A percentile compares a stretch with the other conserved stretches of the same genome.
These are phyloP conservation scores for Caenorhabditis japonica DNA, from an alignment of 2,888 invertebrate species.

Conservation along the genomic window DNA sequence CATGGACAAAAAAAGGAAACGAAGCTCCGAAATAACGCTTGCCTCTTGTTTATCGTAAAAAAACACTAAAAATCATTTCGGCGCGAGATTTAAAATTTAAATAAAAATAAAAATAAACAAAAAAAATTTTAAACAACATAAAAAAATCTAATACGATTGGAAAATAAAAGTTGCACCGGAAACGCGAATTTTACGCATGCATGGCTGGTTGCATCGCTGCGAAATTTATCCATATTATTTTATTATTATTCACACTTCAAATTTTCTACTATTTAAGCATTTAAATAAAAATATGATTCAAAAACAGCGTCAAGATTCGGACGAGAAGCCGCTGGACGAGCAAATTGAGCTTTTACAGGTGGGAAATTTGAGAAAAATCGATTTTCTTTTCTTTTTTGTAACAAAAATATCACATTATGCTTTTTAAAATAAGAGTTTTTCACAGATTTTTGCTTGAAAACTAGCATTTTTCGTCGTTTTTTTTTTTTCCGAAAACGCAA, in stretches of 20 bases:
- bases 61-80: background rate
- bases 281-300: conserved; percentile 14
- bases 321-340: conserved; percentile 42
- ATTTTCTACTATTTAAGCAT: background rate
- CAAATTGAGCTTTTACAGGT: conserved; percentile 45
- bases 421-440: conserved; percentile 2
- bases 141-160: background rate
- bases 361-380: background rate
- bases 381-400: background rate
- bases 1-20: background rate
- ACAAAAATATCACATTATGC: background rate
- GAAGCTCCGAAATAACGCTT: conserved; percentile 26
- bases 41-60: conserved; percentile 20
- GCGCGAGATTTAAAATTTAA: background rate
- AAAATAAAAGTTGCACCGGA: conserved; percentile 16
- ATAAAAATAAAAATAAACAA: background rate
- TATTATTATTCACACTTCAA: background rate
- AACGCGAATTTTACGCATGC: background rate
- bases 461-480: too few species aligned
- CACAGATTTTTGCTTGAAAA: too few species aligned
- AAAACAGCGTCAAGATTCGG: conserved; percentile 29
- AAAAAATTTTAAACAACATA: background rate
- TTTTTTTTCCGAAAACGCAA: too few species aligned
- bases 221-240: background rate
- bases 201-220: background rate